Base-by-base conservation (phyloP, 1,140 invertebrate species). In the Tetramorium alpestre region DNA sequence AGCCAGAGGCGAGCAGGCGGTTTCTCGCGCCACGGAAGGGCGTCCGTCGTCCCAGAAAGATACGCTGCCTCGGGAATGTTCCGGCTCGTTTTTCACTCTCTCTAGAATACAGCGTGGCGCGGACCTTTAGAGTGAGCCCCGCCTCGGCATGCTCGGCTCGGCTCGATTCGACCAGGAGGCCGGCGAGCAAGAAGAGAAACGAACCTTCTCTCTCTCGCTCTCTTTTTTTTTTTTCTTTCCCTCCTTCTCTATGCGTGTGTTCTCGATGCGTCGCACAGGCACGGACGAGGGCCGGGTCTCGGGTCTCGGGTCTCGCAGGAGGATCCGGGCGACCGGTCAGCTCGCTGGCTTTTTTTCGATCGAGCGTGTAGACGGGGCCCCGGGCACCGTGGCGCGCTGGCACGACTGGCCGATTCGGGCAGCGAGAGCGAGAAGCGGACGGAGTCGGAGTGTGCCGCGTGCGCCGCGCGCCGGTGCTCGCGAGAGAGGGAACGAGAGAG, bases 261-360 rank as follows among this genome's bases (percentile, higher is more conserved):
- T 49, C 76, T 89, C 90, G 64, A 67, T 81, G 81, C 78, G 85
- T 88, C 87, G 86, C 80, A 77, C 86, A 84, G 78, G 86, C 89
- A 86, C 76, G 22, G 88, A 88, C 62, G 64, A 93, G 93, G 91
- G 92, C 92, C 93, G 93, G 92, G 88, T 93, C 88, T n/a, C n/a
- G 90, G 22, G 22, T 22, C 22, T 22, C 93, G 93, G 92, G 88
- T 93, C 88, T n/a, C n/a, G 90, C 18, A 3, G 88, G 90, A 89
- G 80, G 54, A 73, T 60, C 88, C 87, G 89, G 88, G 69, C 87
- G 82, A 87, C 44, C 76, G 33, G 38, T 28, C 38, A 8, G 62
- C 47, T 80, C 44, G 44, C 5, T 33, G 22, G 33, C 22, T 22
- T 47, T 51, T 18, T 3, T 28, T 25, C 22, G 38, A 22, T 16